A percentile compares a stretch with the other conserved stretches of the same genome.
phyloP scores from a whole-genome alignment of 2,888 invertebrate genomes.

The Rotaria sp. region DNA sequence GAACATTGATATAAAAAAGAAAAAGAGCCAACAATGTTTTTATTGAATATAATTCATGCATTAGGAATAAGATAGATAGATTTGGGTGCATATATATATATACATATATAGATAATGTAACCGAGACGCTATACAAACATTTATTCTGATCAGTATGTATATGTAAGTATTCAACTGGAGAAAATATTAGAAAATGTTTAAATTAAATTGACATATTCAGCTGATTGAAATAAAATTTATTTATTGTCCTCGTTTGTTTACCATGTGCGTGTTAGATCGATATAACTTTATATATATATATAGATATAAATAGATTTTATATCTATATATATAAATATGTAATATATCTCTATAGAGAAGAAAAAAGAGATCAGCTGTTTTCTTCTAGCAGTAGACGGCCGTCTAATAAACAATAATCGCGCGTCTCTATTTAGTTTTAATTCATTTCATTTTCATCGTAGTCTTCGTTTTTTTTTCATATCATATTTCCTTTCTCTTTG shows the following conservation, averaged over 20 bases:
- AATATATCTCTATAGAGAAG: not conserved
- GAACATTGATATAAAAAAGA: constrained; percentile 13
- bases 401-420: constrained; percentile 22
- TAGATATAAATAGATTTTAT: not conserved
- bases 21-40: not conserved
- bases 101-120: not conserved
- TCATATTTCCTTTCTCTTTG: not conserved
- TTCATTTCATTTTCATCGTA: constrained; percentile 12
- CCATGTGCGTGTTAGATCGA: not conserved
- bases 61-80: not conserved
- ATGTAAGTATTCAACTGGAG: not conserved
- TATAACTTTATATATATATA: not conserved
- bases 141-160: not conserved
- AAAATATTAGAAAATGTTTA: not conserved
- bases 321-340: not conserved
- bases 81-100: not conserved
- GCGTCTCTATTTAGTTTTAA: constrained; percentile 4
- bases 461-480: not conserved
- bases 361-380: not conserved
- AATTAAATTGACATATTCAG: not conserved
- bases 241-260: not conserved
- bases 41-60: constrained; percentile 15
- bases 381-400: constrained; percentile 8
- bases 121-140: not conserved
- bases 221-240: not conserved